Base-by-base conservation (phyloP, 1,140 invertebrate species). In the Drosophila quadrilineata region DNA sequence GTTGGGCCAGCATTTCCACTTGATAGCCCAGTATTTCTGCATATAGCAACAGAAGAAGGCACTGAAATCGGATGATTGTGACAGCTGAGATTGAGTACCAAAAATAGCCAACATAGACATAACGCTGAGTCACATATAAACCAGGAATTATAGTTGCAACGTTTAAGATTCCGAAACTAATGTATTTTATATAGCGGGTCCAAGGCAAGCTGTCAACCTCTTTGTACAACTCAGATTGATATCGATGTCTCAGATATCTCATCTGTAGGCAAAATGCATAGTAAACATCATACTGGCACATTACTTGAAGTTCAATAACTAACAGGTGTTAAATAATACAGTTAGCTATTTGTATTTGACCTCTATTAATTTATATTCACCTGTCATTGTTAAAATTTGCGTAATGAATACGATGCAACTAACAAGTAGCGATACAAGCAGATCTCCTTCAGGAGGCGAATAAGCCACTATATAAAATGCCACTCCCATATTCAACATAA, bases 1-100 rank as follows among this genome's bases (percentile, higher is more conserved):
- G 68, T 1, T 21, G 19, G 5, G 46, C 59, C 14, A 87, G 16
- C 0, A 68, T 41, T 4, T 62, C 48, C 4, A 60, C 56, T 17
- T 87, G 75, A 9, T 58, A 64, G 1, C 62, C 63, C 38, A 87
- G n/a, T 1, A 80, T 19, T 3, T 76, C 71, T 4, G 59, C 41
- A 12, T 79, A 73, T 2, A 87, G 45, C n/a, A 85, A n/a, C 5
- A 87, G 9, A 3, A 88, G 58, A 8, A 85, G 36, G 8, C 60
- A 71, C 24, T 87, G 77, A 10, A 50, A 50, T 0, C 85, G 66
- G 3, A 54, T 63, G 10, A 75, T 52, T 1, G 85, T 2, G 0
- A 71, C 9, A 0, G 66, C 33, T 6, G 26, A 1, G 0, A 87
- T 5, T 2, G 84, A 84, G 31, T 67, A 50, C 77, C 75, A 75